Percentiles rank a stretch among this genome's conserved stretches.
phyloP scores from a whole-genome alignment of 2,888 invertebrate genomes.

The Acleris emargana region DNA sequence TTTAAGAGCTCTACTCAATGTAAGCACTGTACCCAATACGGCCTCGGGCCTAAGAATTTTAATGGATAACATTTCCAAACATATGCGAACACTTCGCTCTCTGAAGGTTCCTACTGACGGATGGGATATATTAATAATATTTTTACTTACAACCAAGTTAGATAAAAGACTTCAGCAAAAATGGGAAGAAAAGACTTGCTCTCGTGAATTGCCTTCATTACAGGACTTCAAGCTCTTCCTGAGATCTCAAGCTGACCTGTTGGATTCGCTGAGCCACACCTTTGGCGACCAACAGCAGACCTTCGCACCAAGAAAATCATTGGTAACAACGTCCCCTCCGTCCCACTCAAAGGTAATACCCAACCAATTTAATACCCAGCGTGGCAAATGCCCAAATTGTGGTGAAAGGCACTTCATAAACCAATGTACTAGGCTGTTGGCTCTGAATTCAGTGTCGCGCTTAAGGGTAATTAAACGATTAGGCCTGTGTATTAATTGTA shows the following conservation, averaged over 20 bases:
- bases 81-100: conserved; percentile 7
- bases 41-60: conserved; percentile 11
- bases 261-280: conserved; percentile 17
- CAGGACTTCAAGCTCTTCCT: conserved; percentile 38
- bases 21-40: not conserved
- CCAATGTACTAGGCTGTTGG: conserved; percentile 13
- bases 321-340: not conserved
- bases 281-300: not conserved
- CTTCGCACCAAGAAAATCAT: not conserved
- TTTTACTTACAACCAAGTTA: conserved; percentile 28
- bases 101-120: conserved; percentile 1
- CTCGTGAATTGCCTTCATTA: conserved; percentile 28
- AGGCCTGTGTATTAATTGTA: conserved; percentile 4
- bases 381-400: not conserved
- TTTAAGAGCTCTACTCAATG: conserved; percentile 23
- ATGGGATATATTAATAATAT: conserved; percentile 28
- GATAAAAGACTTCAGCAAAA: conserved; percentile 2
- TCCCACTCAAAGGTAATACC: not conserved
- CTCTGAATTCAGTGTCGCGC: not conserved
- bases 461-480: not conserved
- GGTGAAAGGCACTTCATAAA: conserved; percentile 2
- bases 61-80: conserved; percentile 24
- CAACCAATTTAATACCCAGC: too few relatives aligned
- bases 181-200: conserved; percentile 23
- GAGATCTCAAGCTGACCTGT: conserved; percentile 37